Evolutionary conservation across 2,113 vertebrate genomes (phyloP), one percentile per base, ranked within the genome.

Genomic region (Misgurnus mizolepis): DNA sequence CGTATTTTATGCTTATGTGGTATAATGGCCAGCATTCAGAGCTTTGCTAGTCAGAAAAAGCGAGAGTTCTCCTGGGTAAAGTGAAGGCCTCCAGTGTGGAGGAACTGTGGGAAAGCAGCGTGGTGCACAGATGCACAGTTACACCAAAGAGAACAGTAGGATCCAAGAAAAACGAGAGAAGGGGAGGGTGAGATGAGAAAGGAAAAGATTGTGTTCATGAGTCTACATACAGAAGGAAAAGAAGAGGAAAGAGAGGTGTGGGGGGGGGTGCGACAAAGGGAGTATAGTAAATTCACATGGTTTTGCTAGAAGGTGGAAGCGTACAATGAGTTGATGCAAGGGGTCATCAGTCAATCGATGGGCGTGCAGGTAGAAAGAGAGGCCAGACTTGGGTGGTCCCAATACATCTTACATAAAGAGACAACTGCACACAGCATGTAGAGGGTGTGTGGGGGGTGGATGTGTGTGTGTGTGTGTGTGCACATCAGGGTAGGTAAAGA

Each of bases 341-440:
- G 66, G 82, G 73, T 80, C 78, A 80, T 84, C 73, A 72, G 83
- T 84, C 74, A 67, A 60, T 67, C 43, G 76, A 56, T 62, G 82
- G 45, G 53, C 41, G 74, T 47, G 45, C 61, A 67, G 62, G 45
- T 39, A 22, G 70, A 76, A 70, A 17, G 58, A 61, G 66, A 79
- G 70, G 61, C 14, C 56, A 58, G 74, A 67, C 61, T 17, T 12
- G 79, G 83, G 74, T 78, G 67, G 68, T 67, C 27, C 68, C 77
- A 66, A 65, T 66, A 74, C 83, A 80, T 77, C 68, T 81, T 49
- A 74, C 68, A 78, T 69, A 81, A 56, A 78, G 69, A 78, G 41
- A 43, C 49, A 76, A 73, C 60, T 77, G 55, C 41, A 67, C 61
- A 40, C 12, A 66, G 58, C 7, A 15, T 70, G 78, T 40, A 34